A percentile compares a stretch with the other conserved stretches of the same genome.
Evolutionary conservation across 1,140 invertebrate species (phyloP).

Genomic region (Caenorhabditis remanei): DNA sequence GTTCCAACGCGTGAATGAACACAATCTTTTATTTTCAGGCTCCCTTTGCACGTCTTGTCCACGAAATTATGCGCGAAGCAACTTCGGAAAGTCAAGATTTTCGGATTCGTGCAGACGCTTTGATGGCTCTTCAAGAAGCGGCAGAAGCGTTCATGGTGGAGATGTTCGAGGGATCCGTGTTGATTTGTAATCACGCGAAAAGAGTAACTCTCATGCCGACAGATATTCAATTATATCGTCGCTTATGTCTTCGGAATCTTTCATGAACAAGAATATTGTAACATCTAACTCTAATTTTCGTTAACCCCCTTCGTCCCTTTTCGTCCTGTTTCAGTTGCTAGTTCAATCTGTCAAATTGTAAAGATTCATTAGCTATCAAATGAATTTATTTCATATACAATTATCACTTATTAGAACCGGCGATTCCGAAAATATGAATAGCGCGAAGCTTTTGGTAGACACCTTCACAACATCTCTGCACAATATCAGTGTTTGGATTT

Average conservation of each 20-base stretch:
- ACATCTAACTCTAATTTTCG: neutral
- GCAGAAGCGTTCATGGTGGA: slow-evolving; percentile 30
- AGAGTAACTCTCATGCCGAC: slow-evolving; percentile 22
- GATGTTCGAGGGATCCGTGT: slow-evolving; percentile 13
- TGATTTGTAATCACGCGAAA: slow-evolving; percentile 31
- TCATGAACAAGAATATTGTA: neutral
- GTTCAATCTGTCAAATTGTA: neutral
- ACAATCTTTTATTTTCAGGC: neutral
- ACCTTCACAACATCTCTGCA: slow-evolving; percentile 44
- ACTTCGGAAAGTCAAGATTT: neutral
- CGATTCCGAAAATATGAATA: slow-evolving; percentile 16
- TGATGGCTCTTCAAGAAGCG: slow-evolving; percentile 8
- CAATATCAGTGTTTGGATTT: slow-evolving; percentile 26
- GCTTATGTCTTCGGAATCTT: slow-evolving; percentile 7
- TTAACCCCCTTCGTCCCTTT: neutral
- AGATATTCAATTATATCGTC: slow-evolving; percentile 21
- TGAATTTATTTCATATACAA: neutral
- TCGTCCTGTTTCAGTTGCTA: neutral
- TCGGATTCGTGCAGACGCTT: slow-evolving; percentile 4
- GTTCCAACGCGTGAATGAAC: neutral
- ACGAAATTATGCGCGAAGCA: neutral
- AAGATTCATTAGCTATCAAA: slow-evolving; percentile 14
- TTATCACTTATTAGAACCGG: slow-evolving; percentile 6
- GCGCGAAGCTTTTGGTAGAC: slow-evolving; percentile 43
- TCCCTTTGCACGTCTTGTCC: slow-evolving; percentile 29